Conservation (phyloP, 2,888 invertebrate genomes). For the Antitype chi region DNA sequence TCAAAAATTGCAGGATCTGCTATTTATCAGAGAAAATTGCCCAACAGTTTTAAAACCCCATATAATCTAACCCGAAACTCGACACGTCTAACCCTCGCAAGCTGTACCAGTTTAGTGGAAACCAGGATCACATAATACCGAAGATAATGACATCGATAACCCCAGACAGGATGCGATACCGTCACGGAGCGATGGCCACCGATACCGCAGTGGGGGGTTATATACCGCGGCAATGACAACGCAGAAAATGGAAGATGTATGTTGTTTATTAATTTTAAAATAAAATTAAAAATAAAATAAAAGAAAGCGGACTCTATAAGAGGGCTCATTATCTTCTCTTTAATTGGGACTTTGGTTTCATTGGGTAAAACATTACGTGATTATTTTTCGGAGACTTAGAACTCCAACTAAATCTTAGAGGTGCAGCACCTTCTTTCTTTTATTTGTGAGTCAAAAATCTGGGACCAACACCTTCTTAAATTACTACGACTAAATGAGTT, state of each 20-base stretch:
- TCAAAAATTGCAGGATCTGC: background rate
- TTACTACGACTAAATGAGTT: background rate
- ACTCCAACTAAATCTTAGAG: background rate
- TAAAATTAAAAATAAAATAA: background rate
- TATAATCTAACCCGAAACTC: slow-evolving; percentile 11
- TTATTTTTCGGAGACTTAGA: background rate
- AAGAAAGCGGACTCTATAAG: background rate
- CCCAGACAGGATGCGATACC: slow-evolving; percentile 47
- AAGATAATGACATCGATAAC: slow-evolving; percentile 54
- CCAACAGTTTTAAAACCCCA: slow-evolving; percentile 21
- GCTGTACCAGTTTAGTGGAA: slow-evolving; percentile 17
- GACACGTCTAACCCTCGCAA: slow-evolving; percentile 16
- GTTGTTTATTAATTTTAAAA: background rate
- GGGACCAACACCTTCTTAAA: background rate
- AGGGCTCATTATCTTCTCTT: background rate
- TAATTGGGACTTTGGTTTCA: background rate
- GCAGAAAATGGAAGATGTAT: background rate
- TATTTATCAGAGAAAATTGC: background rate
- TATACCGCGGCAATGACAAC: slow-evolving; percentile 4
- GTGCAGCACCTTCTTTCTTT: background rate
- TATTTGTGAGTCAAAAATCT: background rate
- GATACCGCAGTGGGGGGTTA: slow-evolving; percentile 24
- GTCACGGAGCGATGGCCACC: slow-evolving; percentile 20
- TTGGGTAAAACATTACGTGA: background rate
- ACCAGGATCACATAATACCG: slow-evolving; percentile 38